Evolutionary conservation across 92 coral and sea anemone species (phyloP), one percentile per base, ranked within the genome.

Genomic region (Palythoa caribaeorum): DNA sequence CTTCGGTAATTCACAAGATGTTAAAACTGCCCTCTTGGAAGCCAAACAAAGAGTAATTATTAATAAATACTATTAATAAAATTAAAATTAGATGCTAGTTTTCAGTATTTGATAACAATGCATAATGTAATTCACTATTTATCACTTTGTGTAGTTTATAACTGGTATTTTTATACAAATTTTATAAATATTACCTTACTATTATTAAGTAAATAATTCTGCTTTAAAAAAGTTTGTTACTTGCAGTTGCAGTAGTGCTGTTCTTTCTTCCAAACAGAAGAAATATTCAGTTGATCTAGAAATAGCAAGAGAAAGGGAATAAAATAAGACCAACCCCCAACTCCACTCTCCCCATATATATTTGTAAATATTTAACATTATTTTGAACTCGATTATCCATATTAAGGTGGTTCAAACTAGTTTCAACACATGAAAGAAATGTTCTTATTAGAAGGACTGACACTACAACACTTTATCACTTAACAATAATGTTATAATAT

Each of bases 21-120:
- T 95, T 10, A 93, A 87, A 72, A 92, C 97, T 12, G 90, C 94
- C 6, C 94, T 97, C 66, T 91, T 92, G 83, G 89, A 94, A 62
- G 94, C 96, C 1, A 96, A 94, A 66, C 74, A 80, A 38, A 95
- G 91, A 96, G 98, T 95, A 51, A 2, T 2, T 1, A 77, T 37
- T 11, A 17, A 38, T 38, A 9, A 53, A 37, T 4, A 52, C 0
- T 12, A 70, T 70, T 3, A 0, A n/a, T n/a, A n/a, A n/a, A 70
- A 36, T 11, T 5, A 20, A 35, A 20, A 9, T 0, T 65, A 2
- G 9, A 9, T 28, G 11, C 13, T 9, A 21, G 28, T 28, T 1
- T 59, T 5, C 16, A 13, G n/a, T 14, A 59, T 59, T 12, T 14
- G 16, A 20, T 68, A 7, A 68, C 37, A 65, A 21, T 19, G 5